phyloP scores from a whole-genome alignment of 2,113 vertebrate species.

The Cinclus cinclus region DNA sequence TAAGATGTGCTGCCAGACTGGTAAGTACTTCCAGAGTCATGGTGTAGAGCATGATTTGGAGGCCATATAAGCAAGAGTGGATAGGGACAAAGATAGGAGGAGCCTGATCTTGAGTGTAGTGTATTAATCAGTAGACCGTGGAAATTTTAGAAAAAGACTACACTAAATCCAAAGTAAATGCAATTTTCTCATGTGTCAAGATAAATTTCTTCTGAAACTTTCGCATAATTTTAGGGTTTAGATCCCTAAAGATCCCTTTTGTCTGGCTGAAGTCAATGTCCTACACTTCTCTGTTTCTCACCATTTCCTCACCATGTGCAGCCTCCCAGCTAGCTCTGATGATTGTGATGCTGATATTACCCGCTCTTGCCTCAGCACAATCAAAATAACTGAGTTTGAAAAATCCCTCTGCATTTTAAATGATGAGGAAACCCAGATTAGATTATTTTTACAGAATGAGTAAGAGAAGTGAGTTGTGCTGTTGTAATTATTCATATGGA shows the following conservation, averaged over 20 bases:
- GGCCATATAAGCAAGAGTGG: background rate
- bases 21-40: background rate
- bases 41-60: background rate
- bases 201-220: background rate
- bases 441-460: background rate
- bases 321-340: background rate
- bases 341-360: background rate
- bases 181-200: background rate
- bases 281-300: background rate
- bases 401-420: background rate
- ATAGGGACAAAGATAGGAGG: background rate
- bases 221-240: background rate
- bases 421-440: background rate
- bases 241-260: background rate
- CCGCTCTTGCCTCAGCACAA: background rate
- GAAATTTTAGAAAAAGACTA: background rate
- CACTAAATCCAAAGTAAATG: background rate
- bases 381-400: background rate
- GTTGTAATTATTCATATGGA: background rate
- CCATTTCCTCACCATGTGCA: background rate
- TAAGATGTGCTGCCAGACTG: background rate
- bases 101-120: background rate
- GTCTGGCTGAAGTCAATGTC: accelerated
- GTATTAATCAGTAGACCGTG: background rate
- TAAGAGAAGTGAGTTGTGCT: background rate